Evolutionary conservation across 2,797 vertebrate species (phyloP), one percentile per base, ranked within the genome.

Genomic region (Salmo trutta): DNA sequence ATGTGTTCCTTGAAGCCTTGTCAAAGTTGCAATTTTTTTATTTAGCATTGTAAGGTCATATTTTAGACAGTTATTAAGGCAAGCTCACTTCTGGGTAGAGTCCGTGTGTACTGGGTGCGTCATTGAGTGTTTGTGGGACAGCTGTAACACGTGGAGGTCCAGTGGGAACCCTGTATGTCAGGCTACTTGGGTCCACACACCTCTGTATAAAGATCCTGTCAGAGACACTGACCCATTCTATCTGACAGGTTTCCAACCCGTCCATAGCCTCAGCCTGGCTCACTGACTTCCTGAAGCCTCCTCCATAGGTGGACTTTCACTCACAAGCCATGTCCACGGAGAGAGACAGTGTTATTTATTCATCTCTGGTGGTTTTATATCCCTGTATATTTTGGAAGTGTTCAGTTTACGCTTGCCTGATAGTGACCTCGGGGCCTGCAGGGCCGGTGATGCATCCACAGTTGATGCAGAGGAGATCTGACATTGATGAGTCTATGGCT

Each of bases 281-380:
- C 78, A 72, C 76, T 73, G 75, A 10, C 73, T 76, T 66, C 71
- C 75, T 76, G 75, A 87, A 66, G 41, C 77, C 70, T 65, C 66
- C 75, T 54, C 29, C 67, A 65, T 36, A n/a, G n/a, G n/a, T 59
- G 47, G 56, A 21, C 29, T 62, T 77, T 62, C 14, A 52, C 41
- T 74, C 68, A 51, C 64, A 16, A 5, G 7, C 51, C 65, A 17
- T 59, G 47, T 76, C 74, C 41, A 6, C 4, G 0, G 33, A 79
- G 71, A 76, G 41, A 70, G 31, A 17, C 69, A 0, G 8, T 15
- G 83, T 19, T 74, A 72, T 75, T 80, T 75, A 82, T 88, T 79
- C 31, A 80, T 80, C n/a, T 66, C 16, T 77, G 21, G 17, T 12
- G 33, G 65, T 41, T 52, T n/a, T 68, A 16, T 77, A 62, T 79